phyloP scores from a whole-genome alignment of 1,140 invertebrate species.

The Drosophila nasuta region DNA sequence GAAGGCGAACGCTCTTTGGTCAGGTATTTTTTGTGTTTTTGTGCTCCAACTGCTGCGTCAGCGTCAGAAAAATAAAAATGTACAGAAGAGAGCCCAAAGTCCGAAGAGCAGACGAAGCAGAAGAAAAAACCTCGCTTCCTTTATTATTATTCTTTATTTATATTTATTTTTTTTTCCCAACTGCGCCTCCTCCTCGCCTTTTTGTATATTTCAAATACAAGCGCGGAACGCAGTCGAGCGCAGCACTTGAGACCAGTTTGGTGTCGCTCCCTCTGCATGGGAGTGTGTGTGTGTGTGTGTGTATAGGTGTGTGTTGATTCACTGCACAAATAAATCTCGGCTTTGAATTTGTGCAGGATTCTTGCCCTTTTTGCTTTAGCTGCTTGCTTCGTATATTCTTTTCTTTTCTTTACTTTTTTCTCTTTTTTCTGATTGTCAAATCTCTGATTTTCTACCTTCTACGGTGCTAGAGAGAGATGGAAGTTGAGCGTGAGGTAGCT shows the following conservation, averaged over 20 bases:
- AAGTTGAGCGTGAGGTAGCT: not conserved
- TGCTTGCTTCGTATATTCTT: constrained; percentile 26
- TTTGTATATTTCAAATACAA: constrained; percentile 60
- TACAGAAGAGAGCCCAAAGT: constrained; percentile 26
- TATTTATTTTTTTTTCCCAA: constrained; percentile 34
- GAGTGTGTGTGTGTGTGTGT: constrained; percentile 37
- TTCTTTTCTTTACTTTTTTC: too few relatives aligned
- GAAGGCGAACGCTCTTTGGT: constrained; percentile 32
- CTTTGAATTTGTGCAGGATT: constrained; percentile 74
- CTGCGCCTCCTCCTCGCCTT: not conserved
- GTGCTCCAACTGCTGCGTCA: constrained; percentile 37
- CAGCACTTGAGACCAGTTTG: constrained; percentile 78
- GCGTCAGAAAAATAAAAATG: constrained; percentile 4
- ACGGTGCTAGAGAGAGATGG: not conserved
- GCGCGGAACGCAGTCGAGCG: constrained; percentile 65
- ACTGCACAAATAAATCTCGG: constrained; percentile 82
- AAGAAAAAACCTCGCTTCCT: constrained; percentile 69
- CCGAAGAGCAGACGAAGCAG: too few relatives aligned
- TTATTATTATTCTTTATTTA: constrained; percentile 64
- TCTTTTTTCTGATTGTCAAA: constrained; percentile 73
- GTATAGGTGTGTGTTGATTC: constrained; percentile 67
- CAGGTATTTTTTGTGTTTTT: constrained; percentile 37
- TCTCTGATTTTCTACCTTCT: constrained; percentile 34
- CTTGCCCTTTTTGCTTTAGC: constrained; percentile 56
- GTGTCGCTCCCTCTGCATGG: constrained; percentile 15